phyloP scores from a whole-genome alignment of 1,140 invertebrate genomes.

The Carposina sasakii region DNA sequence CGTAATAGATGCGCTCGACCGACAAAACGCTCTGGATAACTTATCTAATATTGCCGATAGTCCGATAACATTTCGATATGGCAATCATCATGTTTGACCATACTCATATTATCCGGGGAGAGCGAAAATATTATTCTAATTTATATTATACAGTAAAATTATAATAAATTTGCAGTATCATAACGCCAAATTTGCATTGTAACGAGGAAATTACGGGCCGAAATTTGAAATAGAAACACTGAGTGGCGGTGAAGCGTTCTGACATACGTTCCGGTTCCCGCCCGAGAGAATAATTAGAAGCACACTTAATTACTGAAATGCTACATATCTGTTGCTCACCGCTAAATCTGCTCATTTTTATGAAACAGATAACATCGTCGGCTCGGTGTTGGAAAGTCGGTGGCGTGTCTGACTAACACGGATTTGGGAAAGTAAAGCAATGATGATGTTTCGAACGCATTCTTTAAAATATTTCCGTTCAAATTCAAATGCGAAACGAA shows the following conservation, averaged over 20 bases:
- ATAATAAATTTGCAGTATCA: no score
- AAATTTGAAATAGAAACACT: not conserved
- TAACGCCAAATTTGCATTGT: no score
- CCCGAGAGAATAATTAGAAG: conserved; percentile 26
- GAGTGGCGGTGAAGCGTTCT: conserved; percentile 5
- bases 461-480: conserved; percentile 27
- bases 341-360: conserved; percentile 31
- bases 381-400: conserved; percentile 25
- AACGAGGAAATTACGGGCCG: not conserved
- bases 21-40: conserved; percentile 9
- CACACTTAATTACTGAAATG: conserved; percentile 35
- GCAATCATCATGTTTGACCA: no score
- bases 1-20: conserved; percentile 20
- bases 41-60: conserved; percentile 14
- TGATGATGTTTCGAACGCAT: conserved; percentile 28
- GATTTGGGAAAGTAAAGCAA: conserved; percentile 38
- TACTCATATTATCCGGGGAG: no score
- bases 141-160: no score
- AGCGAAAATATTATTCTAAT: no score
- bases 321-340: conserved; percentile 13
- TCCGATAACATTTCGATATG: no score
- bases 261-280: conserved; percentile 24
- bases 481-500: conserved; percentile 13
- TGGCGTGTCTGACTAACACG: conserved; percentile 18
- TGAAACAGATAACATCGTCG: conserved; percentile 26